These are phyloP conservation scores for Brachyopa scutellaris DNA, from an alignment of 2,888 invertebrate genomes.

Conservation along the genomic window DNA sequence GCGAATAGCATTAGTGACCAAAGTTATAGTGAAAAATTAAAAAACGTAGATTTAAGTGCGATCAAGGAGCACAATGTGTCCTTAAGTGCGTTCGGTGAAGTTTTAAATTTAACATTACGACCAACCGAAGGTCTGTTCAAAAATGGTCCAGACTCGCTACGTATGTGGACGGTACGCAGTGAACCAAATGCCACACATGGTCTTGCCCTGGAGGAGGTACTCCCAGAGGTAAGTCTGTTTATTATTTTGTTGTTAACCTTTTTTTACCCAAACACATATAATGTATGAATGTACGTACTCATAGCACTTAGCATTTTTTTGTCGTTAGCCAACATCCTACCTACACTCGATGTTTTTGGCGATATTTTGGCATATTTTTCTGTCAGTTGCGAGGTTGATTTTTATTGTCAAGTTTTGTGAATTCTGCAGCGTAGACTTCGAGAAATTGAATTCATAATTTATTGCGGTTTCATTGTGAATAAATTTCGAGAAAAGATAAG, in stretches of 20 bases:
- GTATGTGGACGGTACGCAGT: constrained; percentile 91
- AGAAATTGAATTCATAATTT: constrained; percentile 62
- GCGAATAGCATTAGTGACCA: constrained; percentile 74
- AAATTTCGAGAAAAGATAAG: constrained; percentile 20
- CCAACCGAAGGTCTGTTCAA: constrained; percentile 90
- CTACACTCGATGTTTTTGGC: constrained; percentile 44
- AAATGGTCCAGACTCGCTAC: constrained; percentile 85
- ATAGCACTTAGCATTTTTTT: constrained; percentile 17
- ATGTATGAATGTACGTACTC: not conserved
- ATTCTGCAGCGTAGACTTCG: not conserved
- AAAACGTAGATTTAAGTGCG: constrained; percentile 74
- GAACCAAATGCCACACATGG: constrained; percentile 90
- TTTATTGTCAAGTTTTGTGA: constrained; percentile 50
- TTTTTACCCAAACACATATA: no score
- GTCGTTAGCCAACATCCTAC: constrained; percentile 44
- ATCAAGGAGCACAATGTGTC: constrained; percentile 85
- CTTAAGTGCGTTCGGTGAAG: constrained; percentile 91
- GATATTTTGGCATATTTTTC: constrained; percentile 10
- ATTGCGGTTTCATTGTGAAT: constrained; percentile 59
- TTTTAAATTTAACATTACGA: constrained; percentile 88
- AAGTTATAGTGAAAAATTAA: constrained; percentile 72
- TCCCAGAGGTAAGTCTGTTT: constrained; percentile 80
- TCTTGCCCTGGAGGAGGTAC: constrained; percentile 89
- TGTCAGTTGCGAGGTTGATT: not conserved
- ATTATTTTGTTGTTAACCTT: no score